phyloP scores from a whole-genome alignment of 2,113 vertebrate genomes.

The Dromas ardeola region DNA sequence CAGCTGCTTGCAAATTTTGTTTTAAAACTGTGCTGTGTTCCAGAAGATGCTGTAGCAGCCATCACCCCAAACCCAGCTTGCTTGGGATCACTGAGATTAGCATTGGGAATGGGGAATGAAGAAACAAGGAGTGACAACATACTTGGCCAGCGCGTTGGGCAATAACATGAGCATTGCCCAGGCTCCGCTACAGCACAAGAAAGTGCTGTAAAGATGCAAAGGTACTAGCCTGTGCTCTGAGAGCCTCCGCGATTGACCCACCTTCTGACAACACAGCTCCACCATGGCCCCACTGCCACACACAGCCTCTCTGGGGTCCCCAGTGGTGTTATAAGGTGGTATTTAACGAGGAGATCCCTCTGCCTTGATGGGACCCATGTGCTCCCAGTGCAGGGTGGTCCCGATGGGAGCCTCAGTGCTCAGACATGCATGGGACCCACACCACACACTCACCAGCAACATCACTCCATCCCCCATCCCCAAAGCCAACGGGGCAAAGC shows the following conservation, averaged over 20 bases:
- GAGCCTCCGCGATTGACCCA: neutral
- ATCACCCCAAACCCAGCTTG: neutral
- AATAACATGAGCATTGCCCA: neutral
- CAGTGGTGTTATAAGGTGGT: neutral
- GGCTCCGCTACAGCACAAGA: neutral
- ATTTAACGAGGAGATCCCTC: neutral
- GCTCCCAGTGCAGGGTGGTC: neutral
- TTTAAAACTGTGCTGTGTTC: neutral
- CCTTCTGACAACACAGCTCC: neutral
- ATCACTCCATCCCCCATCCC: neutral
- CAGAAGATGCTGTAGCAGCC: neutral
- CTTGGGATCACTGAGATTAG: neutral
- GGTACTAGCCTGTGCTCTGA: neutral
- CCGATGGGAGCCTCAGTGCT: neutral
- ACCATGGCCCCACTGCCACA: neutral
- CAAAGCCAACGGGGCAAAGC: neutral
- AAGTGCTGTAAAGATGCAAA: neutral
- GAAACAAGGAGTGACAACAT: fast-evolving
- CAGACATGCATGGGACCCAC: fast-evolving
- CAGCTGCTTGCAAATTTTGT: neutral
- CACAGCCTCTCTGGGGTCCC: neutral
- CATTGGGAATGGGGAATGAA: neutral
- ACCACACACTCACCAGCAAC: neutral
- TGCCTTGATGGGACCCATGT: neutral
- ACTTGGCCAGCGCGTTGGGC: fast-evolving